Percentiles rank a stretch among this genome's conserved stretches.
Conservation (phyloP, 2,113 vertebrate genomes). For the Nothobranchius kuhntae region DNA sequence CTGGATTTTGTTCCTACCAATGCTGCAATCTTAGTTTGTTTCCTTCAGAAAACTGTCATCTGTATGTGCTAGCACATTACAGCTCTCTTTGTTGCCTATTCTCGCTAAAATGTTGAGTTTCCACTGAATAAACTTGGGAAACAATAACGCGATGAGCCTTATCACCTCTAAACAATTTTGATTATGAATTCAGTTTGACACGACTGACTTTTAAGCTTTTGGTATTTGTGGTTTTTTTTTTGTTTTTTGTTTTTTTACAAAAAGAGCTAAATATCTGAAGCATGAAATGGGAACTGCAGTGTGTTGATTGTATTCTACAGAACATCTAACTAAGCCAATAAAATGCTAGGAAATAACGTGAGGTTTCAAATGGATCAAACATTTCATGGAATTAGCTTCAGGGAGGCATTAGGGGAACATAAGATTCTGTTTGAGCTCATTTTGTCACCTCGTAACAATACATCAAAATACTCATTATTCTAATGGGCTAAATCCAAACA, state of each 20-base stretch:
- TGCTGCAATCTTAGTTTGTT: neutral
- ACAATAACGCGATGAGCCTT: too few relatives aligned
- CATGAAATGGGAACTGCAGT: neutral
- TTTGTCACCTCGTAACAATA: neutral
- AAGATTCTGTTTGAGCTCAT: neutral
- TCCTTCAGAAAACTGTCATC: neutral
- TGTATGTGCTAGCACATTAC: neutral
- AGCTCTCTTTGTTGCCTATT: neutral
- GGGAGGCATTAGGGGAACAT: neutral
- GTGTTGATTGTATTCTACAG: slow-evolving; percentile 1
- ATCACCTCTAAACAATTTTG: neutral
- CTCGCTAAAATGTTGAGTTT: neutral
- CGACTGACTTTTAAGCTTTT: too few relatives aligned
- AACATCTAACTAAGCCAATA: slow-evolving; percentile 2
- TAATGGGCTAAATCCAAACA: slow-evolving; percentile 3
- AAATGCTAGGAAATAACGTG: neutral
- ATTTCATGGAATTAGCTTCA: slow-evolving; percentile 1
- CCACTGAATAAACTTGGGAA: too few relatives aligned
- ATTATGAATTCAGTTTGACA: neutral
- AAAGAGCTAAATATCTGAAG: too few relatives aligned
- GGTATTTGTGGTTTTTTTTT: too few relatives aligned
- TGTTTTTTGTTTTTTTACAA: too few relatives aligned
- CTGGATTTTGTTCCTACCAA: slow-evolving; percentile 5
- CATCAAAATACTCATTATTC: neutral
- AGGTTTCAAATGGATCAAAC: slow-evolving; percentile 1